Conservation (phyloP, 1,140 invertebrate species). For the Drusus annulatus region DNA sequence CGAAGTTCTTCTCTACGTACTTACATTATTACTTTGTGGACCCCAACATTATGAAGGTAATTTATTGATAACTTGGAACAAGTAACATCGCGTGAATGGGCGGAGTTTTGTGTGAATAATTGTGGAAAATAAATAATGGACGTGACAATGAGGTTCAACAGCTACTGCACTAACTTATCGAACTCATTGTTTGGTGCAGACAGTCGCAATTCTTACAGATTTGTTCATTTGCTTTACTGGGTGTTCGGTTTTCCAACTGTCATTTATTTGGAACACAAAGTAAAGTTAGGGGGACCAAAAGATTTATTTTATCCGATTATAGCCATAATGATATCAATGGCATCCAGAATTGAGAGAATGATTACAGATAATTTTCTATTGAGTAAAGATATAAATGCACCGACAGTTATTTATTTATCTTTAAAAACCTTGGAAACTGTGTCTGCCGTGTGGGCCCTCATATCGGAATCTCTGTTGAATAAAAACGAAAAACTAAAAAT, state of each 20-base stretch:
- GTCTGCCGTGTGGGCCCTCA: constrained; percentile 1
- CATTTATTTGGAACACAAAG: not conserved
- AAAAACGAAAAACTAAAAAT: constrained; percentile 23
- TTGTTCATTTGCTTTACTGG: constrained; percentile 33
- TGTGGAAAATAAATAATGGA: too few relatives aligned
- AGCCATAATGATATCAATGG: constrained; percentile 17
- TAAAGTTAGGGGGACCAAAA: constrained; percentile 12
- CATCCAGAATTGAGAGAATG: constrained; percentile 34
- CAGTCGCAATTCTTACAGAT: not conserved
- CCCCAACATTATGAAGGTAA: too few relatives aligned
- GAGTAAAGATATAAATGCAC: not conserved
- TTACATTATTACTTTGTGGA: too few relatives aligned
- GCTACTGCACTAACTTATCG: too few relatives aligned
- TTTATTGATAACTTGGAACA: too few relatives aligned
- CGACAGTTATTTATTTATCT: not conserved
- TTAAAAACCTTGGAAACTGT: constrained; percentile 21
- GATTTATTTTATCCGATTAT: not conserved
- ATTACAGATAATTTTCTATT: not conserved
- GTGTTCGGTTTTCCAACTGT: constrained; percentile 37
- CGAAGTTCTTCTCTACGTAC: too few relatives aligned
- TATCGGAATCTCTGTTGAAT: constrained; percentile 16
- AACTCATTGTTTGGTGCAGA: too few relatives aligned
- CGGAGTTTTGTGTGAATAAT: too few relatives aligned
- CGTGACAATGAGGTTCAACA: too few relatives aligned
- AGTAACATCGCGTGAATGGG: too few relatives aligned